Evolutionary conservation across 2,113 vertebrate genomes (phyloP), one percentile per base, ranked within the genome.

Genomic region (Irena cyanogastra): DNA sequence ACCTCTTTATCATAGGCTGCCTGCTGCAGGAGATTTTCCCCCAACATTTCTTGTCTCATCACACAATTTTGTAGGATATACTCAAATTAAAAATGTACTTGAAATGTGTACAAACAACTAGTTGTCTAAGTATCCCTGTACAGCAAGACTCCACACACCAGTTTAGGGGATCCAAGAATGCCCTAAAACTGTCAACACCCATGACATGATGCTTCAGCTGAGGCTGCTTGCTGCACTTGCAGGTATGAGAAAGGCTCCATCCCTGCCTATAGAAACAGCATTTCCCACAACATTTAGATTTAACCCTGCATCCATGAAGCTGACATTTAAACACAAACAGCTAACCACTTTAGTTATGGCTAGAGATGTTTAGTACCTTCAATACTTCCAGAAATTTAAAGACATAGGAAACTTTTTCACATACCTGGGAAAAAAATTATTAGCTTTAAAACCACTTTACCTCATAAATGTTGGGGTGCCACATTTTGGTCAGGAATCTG

Each of bases 391-490:
- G n/a, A 83, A 78, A 19, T 56, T 76, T 81, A 57, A 72, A 23
- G 33, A 83, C 15, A n/a, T 37, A 87, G 60, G 70, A 94, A 83
- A 39, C 37, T 16, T 53, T 71, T 52, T 44, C 35, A 39, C 24
- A 56, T 28, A 57, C 13, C 33, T 45, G 19, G 41, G 21, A 24
- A 90, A 76, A 90, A 82, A 66, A 37, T 37, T 31, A 65, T 50
- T 76, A 68, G 26, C 42, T 82, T 23, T 18, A 77, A 49, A 75
- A 23, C 20, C 27, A 50, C 54, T 97, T 98, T 98, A 99, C 99
- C 99, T 99, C 99, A 92, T 99, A 99, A 94, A 99, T 99, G 97
- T 99, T 99, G 92, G 99, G 99, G 83, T 99, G 99, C 99, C 99
- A 99, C 99, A 99, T 99, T 98, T 99, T 99, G 95, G 99, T 99